Evolutionary conservation across 2,797 vertebrate genomes (phyloP), one percentile per base, ranked within the genome.

Genomic region (Leptodactylus fallax): DNA sequence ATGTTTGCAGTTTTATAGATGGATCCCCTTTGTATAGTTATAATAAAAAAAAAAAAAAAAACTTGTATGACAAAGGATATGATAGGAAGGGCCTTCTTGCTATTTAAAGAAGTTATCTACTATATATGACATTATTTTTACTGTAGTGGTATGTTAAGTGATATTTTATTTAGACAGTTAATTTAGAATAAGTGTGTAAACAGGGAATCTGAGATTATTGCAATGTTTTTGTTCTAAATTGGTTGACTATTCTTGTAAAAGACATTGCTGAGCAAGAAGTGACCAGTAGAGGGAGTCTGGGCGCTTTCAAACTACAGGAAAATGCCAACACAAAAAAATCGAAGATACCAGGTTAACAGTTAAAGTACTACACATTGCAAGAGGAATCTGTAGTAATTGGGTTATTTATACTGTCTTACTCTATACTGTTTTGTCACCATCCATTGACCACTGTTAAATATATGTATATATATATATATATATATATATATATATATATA

Each of bases 221-320:
- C 36, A 55, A 16, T 17, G 27, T 23, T 55, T 83, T 23, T 25
- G 23, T 67, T 61, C 12, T 27, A 8, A n/a, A n/a, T n/a, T 58
- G 14, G 55, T 36, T 19, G 13, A 27, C 14, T 55, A n/a, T 80
- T 71, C 17, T 10, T 55, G 19, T 83, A 13, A 51, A 55, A 78
- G 51, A 82, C 58, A 79, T 61, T 92, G 93, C 88, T 67, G 83
- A 77, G 12, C 90, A 74, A 47, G 17, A 67, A 87, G 67, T 90
- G 21, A 90, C 96, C 96, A 95, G 96, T 93, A 94, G 94, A 95
- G 95, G 97, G 97, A 94, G 96, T 95, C 93, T 91, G 95, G 93
- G 95, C 92, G 93, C 96, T 95, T 95, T 93, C 91, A 90, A 94
- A 94, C 86, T 53, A 23, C 92, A 80, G 4, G 6, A 82, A 45